Conservation (phyloP, 37 sponge, comb jelly and placozoan species). For the Beroe forskalii region DNA sequence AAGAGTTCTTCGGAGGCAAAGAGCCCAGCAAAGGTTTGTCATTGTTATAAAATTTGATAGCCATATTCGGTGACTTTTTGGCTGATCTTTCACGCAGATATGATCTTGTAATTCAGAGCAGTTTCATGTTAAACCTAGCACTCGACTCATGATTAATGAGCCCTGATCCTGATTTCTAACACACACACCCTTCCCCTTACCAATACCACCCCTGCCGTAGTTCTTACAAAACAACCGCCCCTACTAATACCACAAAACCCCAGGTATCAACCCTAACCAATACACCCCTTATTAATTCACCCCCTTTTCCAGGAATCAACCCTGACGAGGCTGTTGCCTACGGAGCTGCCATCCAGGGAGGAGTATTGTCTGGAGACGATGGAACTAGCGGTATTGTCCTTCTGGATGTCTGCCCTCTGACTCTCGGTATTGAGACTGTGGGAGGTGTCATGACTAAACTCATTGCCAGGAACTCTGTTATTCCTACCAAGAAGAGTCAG, state of each 20-base stretch:
- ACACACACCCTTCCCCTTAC: too few relatives aligned
- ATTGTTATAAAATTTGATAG: background rate
- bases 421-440: slow-evolving; percentile 98
- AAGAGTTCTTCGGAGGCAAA: slow-evolving; percentile 94
- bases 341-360: slow-evolving; percentile 99
- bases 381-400: slow-evolving; percentile 79
- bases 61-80: too few relatives aligned
- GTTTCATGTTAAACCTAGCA: too few relatives aligned
- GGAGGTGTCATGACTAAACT: slow-evolving; percentile 99
- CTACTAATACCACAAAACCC: too few relatives aligned
- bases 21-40: slow-evolving; percentile 46
- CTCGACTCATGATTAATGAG: too few relatives aligned
- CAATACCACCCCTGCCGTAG: too few relatives aligned
- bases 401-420: slow-evolving; percentile 95
- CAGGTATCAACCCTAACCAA: too few relatives aligned
- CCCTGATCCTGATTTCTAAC: too few relatives aligned
- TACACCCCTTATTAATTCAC: too few relatives aligned
- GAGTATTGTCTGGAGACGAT: slow-evolving; percentile 89
- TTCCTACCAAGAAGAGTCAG: slow-evolving; percentile 99
- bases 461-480: slow-evolving; percentile 90
- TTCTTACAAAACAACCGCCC: too few relatives aligned
- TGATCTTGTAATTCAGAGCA: too few relatives aligned
- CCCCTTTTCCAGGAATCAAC: slow-evolving; percentile 92
- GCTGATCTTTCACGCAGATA: too few relatives aligned
- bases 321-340: slow-evolving; percentile 99